Base-by-base conservation (phyloP, 2,113 vertebrate species). In the Lepus europaeus region DNA sequence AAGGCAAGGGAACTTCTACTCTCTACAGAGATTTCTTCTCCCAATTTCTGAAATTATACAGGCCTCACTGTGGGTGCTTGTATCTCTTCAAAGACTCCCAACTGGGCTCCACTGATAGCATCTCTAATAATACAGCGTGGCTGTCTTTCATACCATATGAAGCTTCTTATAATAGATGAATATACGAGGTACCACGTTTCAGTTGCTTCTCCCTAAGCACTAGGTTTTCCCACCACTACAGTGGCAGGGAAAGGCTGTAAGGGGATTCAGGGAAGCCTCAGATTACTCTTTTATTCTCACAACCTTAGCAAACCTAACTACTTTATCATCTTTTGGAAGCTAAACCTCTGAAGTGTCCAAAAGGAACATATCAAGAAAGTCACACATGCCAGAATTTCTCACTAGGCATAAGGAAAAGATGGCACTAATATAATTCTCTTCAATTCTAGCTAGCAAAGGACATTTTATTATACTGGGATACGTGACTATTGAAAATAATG, bases 1-100 rank as follows among this genome's bases (percentile, higher is more conserved):
- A 78, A 49, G 9, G 1, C 29, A 16, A 72, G 70, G 39, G 13
- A 2, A 19, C 10, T 68, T 70, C 14, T 4, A 22, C 4, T 68
- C 53, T 90, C 14, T 49, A 25, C 51, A 70, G 31, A 27, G 77
- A 76, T 59, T 53, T 68, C 11, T 70, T 86, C 66, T 87, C 25
- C 78, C 23, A n/a, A 16, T 90, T 88, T 94, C 66, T 92, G 69
- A 95, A 93, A 68, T 56, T 80, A 56, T 77, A 56, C 72, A 66
- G 9, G 63, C 16, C n/a, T 94, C 33, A 36, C 45, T 25, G 2
- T 45, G n/a, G 16, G 9, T 1, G 78, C 66, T 82, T 51, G 3
- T 49, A 49, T 93, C 61, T 91, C 72, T 78, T 17, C 72, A 81
- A 68, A 66, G 19, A 36, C 23, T 69, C 69, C 11, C 33, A 77